Base-by-base conservation (phyloP, 2,888 invertebrate genomes). In the Dryobotodes eremita region DNA sequence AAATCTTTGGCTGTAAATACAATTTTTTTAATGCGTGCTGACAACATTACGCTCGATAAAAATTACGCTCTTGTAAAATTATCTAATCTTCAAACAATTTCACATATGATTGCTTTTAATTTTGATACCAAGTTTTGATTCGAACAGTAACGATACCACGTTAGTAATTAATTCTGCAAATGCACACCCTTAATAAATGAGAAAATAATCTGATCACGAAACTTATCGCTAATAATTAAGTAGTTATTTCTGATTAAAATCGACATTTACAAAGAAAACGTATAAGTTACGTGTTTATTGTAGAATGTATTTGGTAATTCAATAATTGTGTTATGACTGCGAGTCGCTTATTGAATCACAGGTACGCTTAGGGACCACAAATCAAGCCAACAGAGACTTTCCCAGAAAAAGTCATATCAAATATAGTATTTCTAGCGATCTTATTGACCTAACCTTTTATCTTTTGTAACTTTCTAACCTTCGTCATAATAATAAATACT, bases 391-490 rank as follows among this genome's bases (percentile, higher is more conserved):
- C 42, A 31, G 15, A 42, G 42, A n/a, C 1, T 10, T 76, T 77
- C 26, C 8, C 26, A 68, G 61, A 53, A 62, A 66, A 78, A 42
- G 17, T 42, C 2, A 15, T 11, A 17, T 31, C n/a, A 50, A 64
- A 71, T 62, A 17, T 57, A 64, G 15, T 20, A 48, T 20, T 48
- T n/a, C 48, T n/a, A 20, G 50, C 17, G 20, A 83, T 31, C 23
- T 64, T 42, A 42, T 48, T 61, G 31, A 81, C 53, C 62, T 48
- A 31, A 64, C 11, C n/a, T 55, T 64, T 13, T 75, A 55, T 17
- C 17, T 55, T 57, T 31, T 75, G 2, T 57, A 50, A 46, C 23
- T 83, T 53, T 62, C 23, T 46, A 36, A 71, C 59, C 72, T 66
- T 55, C 23, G 15, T 62, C 6, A 64, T 53, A 31, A 23, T 57